These are phyloP conservation scores for Ormyrus nitidulus DNA, from an alignment of 2,888 invertebrate species.

Conservation along the genomic window DNA sequence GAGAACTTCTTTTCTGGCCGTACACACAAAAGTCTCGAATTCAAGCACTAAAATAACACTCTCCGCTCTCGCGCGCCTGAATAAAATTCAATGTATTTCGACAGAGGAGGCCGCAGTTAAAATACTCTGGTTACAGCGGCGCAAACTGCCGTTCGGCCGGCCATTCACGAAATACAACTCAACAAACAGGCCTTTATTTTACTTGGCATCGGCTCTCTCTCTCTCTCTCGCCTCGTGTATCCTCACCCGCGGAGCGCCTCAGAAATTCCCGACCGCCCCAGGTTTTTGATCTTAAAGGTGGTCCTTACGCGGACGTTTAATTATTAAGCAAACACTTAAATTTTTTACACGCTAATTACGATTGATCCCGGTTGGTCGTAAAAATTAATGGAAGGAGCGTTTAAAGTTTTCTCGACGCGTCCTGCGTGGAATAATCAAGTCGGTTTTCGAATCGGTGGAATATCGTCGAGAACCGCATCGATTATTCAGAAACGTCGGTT, in stretches of 20 bases:
- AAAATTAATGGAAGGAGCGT: too few relatives aligned
- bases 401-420: too few relatives aligned
- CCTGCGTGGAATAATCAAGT: too few relatives aligned
- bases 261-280: slow-evolving; percentile 27
- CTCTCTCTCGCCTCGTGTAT: background rate
- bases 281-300: slow-evolving; percentile 20
- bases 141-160: slow-evolving; percentile 39
- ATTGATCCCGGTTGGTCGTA: too few relatives aligned
- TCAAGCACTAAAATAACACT: slow-evolving; percentile 32
- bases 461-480: too few relatives aligned
- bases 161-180: slow-evolving; percentile 47
- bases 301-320: slow-evolving; percentile 24
- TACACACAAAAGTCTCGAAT: slow-evolving; percentile 34
- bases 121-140: slow-evolving; percentile 52
- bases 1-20: background rate
- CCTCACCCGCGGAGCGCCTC: background rate
- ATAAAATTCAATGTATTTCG: slow-evolving; percentile 46
- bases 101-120: slow-evolving; percentile 38
- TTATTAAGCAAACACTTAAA: slow-evolving; percentile 45
- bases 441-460: too few relatives aligned
- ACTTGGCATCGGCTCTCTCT: slow-evolving; percentile 43
- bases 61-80: background rate
- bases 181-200: slow-evolving; percentile 57
- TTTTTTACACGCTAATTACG: slow-evolving; percentile 34
- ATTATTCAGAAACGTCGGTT: too few relatives aligned